Base-by-base conservation (phyloP, 92 coral and sea anemone species). In the Epizoanthus illoricatus region DNA sequence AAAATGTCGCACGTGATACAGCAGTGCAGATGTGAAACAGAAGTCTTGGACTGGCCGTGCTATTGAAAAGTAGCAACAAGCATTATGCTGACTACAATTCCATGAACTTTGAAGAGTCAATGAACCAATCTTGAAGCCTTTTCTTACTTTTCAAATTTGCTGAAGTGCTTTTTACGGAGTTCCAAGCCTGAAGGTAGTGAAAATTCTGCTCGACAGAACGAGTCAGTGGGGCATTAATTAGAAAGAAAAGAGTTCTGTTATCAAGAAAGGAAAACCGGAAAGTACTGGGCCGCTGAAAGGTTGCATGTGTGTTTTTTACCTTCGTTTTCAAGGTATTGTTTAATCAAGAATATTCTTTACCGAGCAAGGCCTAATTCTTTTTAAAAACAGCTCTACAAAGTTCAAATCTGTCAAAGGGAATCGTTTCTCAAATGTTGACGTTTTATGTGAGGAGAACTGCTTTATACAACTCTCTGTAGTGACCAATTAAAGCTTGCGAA, bases 191-290 rank as follows among this genome's bases (percentile, higher is more conserved):
- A 64, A 45, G 4, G 43, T 23, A 16, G 24, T 41, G 23, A 43
- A 40, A n/a, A 59, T 9, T 61, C 24, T 54, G 39, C 24, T 17
- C 81, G 42, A n/a, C 58, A 2, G 18, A 54, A 2, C 62, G 11
- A 16, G 81, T 39, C 57, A 68, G 52, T 68, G 17, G n/a, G 73
- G 19, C 49, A 68, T 41, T 42, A 78, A 23, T 63, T 24, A 54
- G 71, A 64, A 20, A 64, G 82, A 5, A 42, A 63, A 78, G 15
- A 52, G 56, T 52, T 18, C 71, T 80, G 89, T 89, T 89, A 89
- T 89, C 92, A 71, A 49, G 67, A 62, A 80, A 73, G 86, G 78
- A 73, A 49, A 88, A 81, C 92, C 92, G 89, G 92, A 85, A 89
- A 85, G 83, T 28, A 58, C 45, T 43, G n/a, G 60, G 70, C 65